These are phyloP conservation scores for Spea multiplicata DNA, from an alignment of 2,113 vertebrate species.

Conservation along the genomic window DNA sequence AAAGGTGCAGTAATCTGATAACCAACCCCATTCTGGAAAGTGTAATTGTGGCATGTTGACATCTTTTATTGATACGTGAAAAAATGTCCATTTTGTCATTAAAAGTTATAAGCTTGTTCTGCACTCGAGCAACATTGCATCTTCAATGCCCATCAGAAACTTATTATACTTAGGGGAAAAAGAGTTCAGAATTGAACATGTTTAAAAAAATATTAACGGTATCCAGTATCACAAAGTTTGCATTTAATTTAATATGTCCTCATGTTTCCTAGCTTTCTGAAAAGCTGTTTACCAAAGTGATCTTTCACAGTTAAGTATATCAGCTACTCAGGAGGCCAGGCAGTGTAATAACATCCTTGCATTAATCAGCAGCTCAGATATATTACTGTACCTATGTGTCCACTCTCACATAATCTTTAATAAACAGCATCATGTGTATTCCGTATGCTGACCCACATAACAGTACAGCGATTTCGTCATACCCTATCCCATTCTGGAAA, in stretches of 20 bases:
- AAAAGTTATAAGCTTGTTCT: not conserved
- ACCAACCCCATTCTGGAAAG: no score
- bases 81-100: not conserved
- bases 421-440: conserved; percentile 57
- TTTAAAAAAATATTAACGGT: conserved; percentile 45
- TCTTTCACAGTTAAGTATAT: conserved; percentile 66
- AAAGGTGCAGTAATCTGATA: no score
- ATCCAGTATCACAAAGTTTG: conserved; percentile 67
- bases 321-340: conserved; percentile 60
- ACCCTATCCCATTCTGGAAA: no score
- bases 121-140: conserved; percentile 3
- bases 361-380: conserved; percentile 75
- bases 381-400: conserved; percentile 62
- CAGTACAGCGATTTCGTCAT: no score
- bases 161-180: conserved; percentile 17
- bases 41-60: no score
- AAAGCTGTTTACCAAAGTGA: conserved; percentile 66
- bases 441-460: no score
- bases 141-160: conserved; percentile 9
- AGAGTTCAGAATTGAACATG: conserved; percentile 45
- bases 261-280: conserved; percentile 70
- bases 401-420: conserved; percentile 56
- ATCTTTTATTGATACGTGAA: not conserved
- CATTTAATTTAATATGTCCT: conserved; percentile 69
- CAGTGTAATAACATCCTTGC: conserved; percentile 66